A percentile compares a stretch with the other conserved stretches of the same genome.
phyloP scores from a whole-genome alignment of 2,888 invertebrate species.

The Platycnemis pennipes region DNA sequence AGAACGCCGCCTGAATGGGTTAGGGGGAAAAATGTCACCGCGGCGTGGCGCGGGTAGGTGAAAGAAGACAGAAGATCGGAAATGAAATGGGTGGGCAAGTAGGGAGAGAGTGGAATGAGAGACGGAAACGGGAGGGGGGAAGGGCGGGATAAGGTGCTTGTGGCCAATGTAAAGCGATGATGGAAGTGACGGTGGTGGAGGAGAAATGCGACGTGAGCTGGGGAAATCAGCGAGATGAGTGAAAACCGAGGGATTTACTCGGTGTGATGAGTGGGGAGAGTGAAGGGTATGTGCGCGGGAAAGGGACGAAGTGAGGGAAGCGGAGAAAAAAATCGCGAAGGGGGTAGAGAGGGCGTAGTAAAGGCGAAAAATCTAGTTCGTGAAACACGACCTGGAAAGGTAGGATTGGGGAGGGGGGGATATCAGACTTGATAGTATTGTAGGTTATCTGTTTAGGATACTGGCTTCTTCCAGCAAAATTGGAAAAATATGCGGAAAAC shows the following conservation, averaged over 20 bases:
- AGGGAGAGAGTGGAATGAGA: not conserved
- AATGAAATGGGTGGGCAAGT: not conserved
- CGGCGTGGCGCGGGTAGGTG: not conserved
- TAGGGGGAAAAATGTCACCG: not conserved
- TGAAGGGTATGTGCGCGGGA: slow-evolving; percentile 9
- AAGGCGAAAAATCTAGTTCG: not conserved
- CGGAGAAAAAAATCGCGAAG: not conserved
- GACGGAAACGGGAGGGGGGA: not conserved
- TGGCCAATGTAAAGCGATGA: slow-evolving; percentile 49
- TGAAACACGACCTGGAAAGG: not conserved
- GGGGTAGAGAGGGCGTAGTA: not conserved
- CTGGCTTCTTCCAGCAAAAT: too few relatives aligned
- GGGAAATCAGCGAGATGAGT: slow-evolving; percentile 63
- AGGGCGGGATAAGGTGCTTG: not conserved
- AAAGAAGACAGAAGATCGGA: not conserved
- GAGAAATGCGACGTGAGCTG: slow-evolving; percentile 47
- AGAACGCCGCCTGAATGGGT: not conserved
- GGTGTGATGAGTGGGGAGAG: slow-evolving; percentile 61
- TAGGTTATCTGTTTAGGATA: too few relatives aligned
- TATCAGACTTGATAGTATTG: not conserved
- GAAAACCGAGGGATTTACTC: slow-evolving; percentile 59
- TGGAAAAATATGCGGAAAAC: too few relatives aligned
- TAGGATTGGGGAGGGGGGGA: too few relatives aligned
- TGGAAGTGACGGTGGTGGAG: slow-evolving; percentile 40
- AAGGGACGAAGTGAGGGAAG: not conserved